Evolutionary conservation across 2,888 invertebrate genomes (phyloP).

Genomic region (Agrochola circellaris): DNA sequence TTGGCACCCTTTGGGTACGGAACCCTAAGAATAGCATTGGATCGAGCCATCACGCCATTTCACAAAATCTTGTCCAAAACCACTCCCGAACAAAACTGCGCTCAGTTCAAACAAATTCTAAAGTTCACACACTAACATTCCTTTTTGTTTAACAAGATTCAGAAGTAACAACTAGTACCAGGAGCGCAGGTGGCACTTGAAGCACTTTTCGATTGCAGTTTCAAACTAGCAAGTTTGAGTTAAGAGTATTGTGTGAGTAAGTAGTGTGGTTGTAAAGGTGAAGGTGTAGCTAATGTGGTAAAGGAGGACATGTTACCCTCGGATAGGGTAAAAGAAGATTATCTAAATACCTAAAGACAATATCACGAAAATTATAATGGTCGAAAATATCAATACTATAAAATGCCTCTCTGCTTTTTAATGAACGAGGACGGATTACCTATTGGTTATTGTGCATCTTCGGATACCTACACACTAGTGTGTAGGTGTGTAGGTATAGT

Average conservation of each 20-base stretch:
- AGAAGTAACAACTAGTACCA: constrained; percentile 40
- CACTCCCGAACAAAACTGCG: background rate
- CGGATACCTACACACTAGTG: background rate
- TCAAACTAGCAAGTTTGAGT: constrained; percentile 36
- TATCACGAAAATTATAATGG: background rate
- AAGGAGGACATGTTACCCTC: background rate
- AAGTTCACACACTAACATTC: constrained; percentile 41
- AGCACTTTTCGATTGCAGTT: constrained; percentile 54
- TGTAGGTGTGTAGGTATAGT: no score
- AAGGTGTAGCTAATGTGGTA: background rate
- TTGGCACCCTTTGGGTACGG: no score
- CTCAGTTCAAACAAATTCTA: constrained; percentile 32
- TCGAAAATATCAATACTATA: background rate
- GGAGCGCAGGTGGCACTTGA: constrained; percentile 34
- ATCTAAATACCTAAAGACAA: no score
- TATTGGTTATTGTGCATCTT: background rate
- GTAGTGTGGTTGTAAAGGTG: no score
- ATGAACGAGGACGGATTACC: background rate
- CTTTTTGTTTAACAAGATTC: constrained; percentile 59
- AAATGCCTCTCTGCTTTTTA: background rate
- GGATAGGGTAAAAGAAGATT: background rate
- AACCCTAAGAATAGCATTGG: no score
- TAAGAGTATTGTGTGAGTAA: constrained; percentile 17
- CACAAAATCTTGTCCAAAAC: background rate
- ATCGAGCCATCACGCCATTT: background rate